A percentile compares a stretch with the other conserved stretches of the same genome.
phyloP scores from a whole-genome alignment of 2,797 vertebrate species.

The Otus scops region DNA sequence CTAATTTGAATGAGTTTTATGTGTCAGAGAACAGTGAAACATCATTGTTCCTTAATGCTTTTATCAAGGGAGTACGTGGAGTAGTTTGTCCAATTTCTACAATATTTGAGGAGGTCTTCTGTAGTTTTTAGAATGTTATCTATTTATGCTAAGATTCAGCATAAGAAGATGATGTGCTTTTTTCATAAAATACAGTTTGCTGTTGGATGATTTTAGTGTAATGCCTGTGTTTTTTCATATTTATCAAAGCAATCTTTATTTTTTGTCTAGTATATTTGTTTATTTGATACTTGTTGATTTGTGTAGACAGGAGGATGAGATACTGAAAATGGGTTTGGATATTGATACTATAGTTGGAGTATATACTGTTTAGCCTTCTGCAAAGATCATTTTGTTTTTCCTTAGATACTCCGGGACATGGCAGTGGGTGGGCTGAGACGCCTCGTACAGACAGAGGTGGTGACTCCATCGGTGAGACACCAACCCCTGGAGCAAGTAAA shows the following conservation, averaged over 20 bases:
- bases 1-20: neutral
- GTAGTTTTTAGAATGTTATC: neutral
- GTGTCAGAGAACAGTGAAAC: neutral
- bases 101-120: neutral
- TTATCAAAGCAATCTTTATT: neutral
- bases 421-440: constrained; percentile 96
- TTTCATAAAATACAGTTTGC: neutral
- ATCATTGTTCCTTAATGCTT: neutral
- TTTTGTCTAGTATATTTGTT: neutral
- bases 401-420: constrained; percentile 94
- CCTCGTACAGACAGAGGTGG: constrained; percentile 96
- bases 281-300: neutral
- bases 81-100: neutral
- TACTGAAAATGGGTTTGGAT: neutral
- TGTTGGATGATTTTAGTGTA: neutral
- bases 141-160: neutral
- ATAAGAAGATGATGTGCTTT: neutral
- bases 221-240: neutral
- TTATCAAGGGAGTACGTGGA: neutral
- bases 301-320: neutral
- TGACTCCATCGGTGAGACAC: constrained; percentile 96
- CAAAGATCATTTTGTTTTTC: neutral
- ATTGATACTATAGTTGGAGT: neutral
- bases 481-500: constrained; percentile 96
- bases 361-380: neutral